Base-by-base conservation (phyloP, 1,140 invertebrate genomes). In the Cydia fagiglandana region DNA sequence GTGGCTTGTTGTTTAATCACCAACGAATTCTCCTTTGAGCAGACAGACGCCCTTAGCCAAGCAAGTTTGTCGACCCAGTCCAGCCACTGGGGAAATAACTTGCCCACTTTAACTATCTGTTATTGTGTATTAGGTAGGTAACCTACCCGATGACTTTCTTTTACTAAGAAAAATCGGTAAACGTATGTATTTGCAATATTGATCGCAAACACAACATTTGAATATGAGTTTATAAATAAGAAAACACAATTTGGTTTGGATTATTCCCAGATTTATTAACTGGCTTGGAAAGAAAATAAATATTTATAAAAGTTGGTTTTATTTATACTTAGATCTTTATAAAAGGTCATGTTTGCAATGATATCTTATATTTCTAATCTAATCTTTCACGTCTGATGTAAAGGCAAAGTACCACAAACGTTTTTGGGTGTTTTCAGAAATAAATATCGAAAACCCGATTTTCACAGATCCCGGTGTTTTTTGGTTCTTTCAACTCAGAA, bases 11-110 rank as follows among this genome's bases (percentile, higher is more conserved):
- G 79, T 80, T 81, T 83, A 83, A 82, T 80, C 80, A 79, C 66
- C 66, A 38, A 38, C 76, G 78, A 82, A 80, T 80, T 83, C 79
- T 77, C 64, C 74, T 79, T 75, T 66, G 76, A 78, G 53, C 75
- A 75, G 77, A 79, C 74, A 47, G 68, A 76, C 45, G 68, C 53
- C 61, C 73, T 77, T 76, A 80, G 64, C 76, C 77, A 74, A 75
- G 74, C 73, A 76, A 70, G 76, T 80, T 78, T 74, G 77, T 73
- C 41, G 75, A 73, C 68, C 76, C 61, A 75, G 41, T 75, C 28
- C 24, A 41, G 74, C 70, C 82, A 30, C 80, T 73, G 20, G 82
- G 82, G 82, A 82, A 83, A 83, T 83, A 83, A 80, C 75, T 78
- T 66, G 38, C 53, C 74, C 73, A 74, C 53, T 74, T 74, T 74